Percentiles rank a stretch among this genome's conserved stretches.
These are phyloP conservation scores for Athalia circularis DNA, from an alignment of 2,888 invertebrate genomes.

Conservation along the genomic window DNA sequence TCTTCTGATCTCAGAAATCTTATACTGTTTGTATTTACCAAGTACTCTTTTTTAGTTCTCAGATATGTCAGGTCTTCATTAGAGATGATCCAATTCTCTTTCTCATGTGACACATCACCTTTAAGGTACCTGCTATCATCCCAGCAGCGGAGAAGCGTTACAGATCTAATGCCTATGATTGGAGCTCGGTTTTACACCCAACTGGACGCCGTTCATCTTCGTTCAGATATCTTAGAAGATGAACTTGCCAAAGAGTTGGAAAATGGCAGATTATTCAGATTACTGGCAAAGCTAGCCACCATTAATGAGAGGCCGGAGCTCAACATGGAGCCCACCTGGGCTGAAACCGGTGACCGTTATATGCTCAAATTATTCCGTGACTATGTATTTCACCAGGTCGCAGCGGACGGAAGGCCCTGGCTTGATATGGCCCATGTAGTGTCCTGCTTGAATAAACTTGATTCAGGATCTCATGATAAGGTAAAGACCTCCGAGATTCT, in stretches of 20 bases:
- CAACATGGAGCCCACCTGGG: constrained; percentile 95
- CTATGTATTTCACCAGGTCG: constrained; percentile 97
- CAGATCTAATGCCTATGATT: constrained; percentile 99
- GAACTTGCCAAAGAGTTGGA: constrained; percentile 95
- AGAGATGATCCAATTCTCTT: not conserved
- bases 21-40: constrained; percentile 82
- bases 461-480: constrained; percentile 87
- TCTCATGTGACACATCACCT: constrained; percentile 31
- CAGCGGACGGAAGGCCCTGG: constrained; percentile 95
- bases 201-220: constrained; percentile 91
- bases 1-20: constrained; percentile 96
- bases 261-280: constrained; percentile 93
- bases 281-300: constrained; percentile 93
- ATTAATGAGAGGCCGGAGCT: constrained; percentile 97
- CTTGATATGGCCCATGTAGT: constrained; percentile 97
- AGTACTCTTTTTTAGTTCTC: not conserved
- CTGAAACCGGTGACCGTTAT: constrained; percentile 98
- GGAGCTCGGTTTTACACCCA: constrained; percentile 98
- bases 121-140: constrained; percentile 85
- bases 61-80: constrained; percentile 47
- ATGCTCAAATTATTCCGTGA: constrained; percentile 98
- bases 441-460: constrained; percentile 94
- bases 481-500: constrained; percentile 73
- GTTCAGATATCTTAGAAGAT: constrained; percentile 92
- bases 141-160: constrained; percentile 84